These are phyloP conservation scores for Phalacrocorax aristotelis DNA, from an alignment of 2,113 vertebrate species.

Conservation along the genomic window DNA sequence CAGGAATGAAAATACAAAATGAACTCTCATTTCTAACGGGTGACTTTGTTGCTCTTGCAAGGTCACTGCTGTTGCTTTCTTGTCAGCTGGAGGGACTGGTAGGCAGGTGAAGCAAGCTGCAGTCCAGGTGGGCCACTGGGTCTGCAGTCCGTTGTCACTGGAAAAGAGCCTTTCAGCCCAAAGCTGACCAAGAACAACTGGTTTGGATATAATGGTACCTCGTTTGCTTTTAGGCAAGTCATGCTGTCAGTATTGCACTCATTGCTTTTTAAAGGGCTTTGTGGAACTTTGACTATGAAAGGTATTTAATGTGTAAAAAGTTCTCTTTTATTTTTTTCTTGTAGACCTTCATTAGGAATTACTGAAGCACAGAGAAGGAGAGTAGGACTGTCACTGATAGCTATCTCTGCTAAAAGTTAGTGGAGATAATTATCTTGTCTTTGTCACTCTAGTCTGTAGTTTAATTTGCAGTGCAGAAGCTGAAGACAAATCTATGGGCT, in stretches of 20 bases:
- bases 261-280: neutral
- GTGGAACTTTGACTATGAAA: neutral
- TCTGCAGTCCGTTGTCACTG: neutral
- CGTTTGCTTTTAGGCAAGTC: neutral
- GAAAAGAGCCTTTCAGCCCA: neutral
- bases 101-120: neutral
- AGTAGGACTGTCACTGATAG: neutral
- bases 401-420: slow-evolving; percentile 26
- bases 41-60: neutral
- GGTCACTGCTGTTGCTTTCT: neutral
- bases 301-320: neutral
- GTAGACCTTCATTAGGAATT: slow-evolving; percentile 8
- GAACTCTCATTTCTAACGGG: neutral
- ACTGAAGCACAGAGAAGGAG: neutral
- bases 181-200: neutral
- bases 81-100: neutral
- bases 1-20: neutral
- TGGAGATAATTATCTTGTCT: slow-evolving; percentile 37
- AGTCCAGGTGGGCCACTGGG: neutral
- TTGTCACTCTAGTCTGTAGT: neutral
- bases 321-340: neutral
- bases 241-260: neutral
- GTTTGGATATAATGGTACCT: neutral
- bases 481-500: neutral
- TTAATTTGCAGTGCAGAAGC: neutral